Conservation (phyloP, 2,797 vertebrate species). For the Nasua narica region DNA sequence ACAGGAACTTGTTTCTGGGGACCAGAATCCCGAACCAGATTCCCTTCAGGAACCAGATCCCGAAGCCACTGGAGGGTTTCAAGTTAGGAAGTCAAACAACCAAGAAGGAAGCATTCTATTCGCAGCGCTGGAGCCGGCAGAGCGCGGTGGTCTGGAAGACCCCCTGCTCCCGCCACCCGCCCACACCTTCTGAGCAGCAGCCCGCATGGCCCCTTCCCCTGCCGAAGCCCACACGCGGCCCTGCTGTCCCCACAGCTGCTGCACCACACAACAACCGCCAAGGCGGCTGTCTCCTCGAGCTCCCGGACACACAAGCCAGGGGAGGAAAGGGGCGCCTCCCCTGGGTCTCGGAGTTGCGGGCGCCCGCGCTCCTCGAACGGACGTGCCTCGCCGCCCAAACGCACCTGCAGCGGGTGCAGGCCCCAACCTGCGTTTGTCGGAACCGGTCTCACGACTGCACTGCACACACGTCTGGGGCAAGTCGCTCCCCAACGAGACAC, state of each 20-base stretch:
- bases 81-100: not conserved
- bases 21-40: too few relatives aligned
- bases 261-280: too few relatives aligned
- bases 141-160: not conserved
- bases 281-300: not conserved
- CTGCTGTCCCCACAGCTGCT: not conserved
- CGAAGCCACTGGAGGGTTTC: not conserved
- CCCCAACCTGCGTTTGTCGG: not conserved
- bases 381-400: accelerated
- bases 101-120: not conserved
- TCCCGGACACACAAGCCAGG: not conserved
- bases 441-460: not conserved
- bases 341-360: not conserved
- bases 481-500: constrained; percentile 58
- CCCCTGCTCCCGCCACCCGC: not conserved
- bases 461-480: not conserved
- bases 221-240: not conserved
- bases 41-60: too few relatives aligned
- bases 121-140: not conserved
- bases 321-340: not conserved
- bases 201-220: not conserved
- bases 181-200: not conserved
- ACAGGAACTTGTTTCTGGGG: too few relatives aligned
- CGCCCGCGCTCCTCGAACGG: not conserved
- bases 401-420: too few relatives aligned